Conservation (phyloP, 1,140 invertebrate genomes). For the Homarus americanus region DNA sequence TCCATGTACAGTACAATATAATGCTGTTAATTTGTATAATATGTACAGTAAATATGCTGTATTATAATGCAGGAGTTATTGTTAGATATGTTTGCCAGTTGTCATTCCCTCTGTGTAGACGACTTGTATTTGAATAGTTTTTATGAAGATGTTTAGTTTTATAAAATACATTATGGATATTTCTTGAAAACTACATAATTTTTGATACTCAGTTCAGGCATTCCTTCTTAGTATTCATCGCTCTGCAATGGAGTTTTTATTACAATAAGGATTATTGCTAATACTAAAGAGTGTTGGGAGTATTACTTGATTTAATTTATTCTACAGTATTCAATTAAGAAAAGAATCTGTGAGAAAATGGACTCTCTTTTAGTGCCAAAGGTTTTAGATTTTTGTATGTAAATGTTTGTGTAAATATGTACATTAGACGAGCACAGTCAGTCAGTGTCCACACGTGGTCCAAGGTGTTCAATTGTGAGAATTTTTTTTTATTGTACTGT, state of each 20-base stretch:
- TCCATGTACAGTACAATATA: background rate
- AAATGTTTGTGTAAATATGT: constrained; percentile 66
- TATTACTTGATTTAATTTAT: background rate
- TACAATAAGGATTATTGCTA: background rate
- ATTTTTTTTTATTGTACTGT: constrained; percentile 60
- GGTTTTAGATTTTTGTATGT: constrained; percentile 52
- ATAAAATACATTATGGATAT: background rate
- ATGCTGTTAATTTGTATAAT: background rate
- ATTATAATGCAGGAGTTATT: background rate
- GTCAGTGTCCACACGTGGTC: constrained; percentile 27
- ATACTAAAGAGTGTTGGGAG: background rate
- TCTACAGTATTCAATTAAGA: background rate
- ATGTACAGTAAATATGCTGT: constrained; percentile 4
- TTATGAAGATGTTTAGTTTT: background rate
- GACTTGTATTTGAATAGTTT: background rate
- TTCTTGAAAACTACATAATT: background rate
- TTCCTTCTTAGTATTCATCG: constrained; percentile 17
- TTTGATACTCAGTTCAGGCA: constrained; percentile 21
- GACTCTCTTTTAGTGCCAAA: constrained; percentile 61
- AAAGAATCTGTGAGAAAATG: constrained; percentile 1
- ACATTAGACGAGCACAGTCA: constrained; percentile 45
- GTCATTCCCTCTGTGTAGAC: background rate
- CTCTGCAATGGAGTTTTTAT: background rate
- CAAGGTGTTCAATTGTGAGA: constrained; percentile 23
- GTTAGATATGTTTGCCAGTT: background rate